Base-by-base conservation (phyloP, 2,888 invertebrate species). In the Gari tellinella region DNA sequence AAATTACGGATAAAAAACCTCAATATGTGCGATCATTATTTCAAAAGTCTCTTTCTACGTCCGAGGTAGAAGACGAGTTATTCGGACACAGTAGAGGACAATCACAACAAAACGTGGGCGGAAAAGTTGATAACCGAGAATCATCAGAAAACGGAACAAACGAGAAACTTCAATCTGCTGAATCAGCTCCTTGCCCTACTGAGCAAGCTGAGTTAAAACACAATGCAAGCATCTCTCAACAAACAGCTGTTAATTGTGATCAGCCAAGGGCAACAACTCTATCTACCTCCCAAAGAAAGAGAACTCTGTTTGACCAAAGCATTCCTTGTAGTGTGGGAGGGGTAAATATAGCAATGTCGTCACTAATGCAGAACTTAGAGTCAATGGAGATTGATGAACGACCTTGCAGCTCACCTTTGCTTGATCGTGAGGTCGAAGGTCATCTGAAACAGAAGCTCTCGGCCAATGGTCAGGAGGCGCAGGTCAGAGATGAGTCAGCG, bases 361-460 rank as follows among this genome's bases (percentile, higher is more conserved):
- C 58, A 3, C 62, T 76, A n/a, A 67, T 62, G 12, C 66, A 72
- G 21, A 72, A 70, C 55, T 43, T 76, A 26, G 76, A 72, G 46
- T 45, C 63, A 0, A 76, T 75, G 76, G 76, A 76, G 10, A 76
- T 72, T n/a, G 76, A 63, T 12, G 56, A 56, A n/a, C n/a, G 58
- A 21, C 58, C 66, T 25, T 46, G 26, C 19, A 31, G 43, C n/a
- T 68, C 66, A 10, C 56, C 75, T 2, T 53, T 63, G 21, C 53
- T 70, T 12, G 75, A 80, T 56, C 37, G 40, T 51, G 75, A 73
- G 48, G 75, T 76, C 1, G 70, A 66, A 52, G 60, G 65, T 25
- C 72, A 76, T 58, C 40, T 76, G 14, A 80, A 66, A 26, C 57
- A 43, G 8, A 57, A 57, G 14, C 31, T 14, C 21, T 31, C 31